A percentile compares a stretch with the other conserved stretches of the same genome.
Conservation (phyloP, 2,113 vertebrate species). For the Esox niger region DNA sequence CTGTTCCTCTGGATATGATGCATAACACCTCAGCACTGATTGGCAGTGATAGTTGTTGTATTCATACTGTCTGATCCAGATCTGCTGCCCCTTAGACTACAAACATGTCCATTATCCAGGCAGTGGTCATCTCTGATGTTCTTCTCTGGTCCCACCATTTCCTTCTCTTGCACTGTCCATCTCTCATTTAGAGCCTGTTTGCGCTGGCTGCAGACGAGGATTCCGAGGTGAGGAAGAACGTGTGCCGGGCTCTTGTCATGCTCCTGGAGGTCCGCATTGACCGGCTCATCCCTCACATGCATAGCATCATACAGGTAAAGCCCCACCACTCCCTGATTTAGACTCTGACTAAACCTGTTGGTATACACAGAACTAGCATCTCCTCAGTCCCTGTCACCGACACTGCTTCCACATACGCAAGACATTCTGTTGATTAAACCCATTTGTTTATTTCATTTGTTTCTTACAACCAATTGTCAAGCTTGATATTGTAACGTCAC, state of each 20-base stretch:
- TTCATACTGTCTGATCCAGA: slow-evolving; percentile 54
- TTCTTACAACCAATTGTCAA: too few species aligned
- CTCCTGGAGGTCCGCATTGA: slow-evolving; percentile 91
- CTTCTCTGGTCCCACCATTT: not conserved
- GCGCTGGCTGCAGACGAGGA: slow-evolving; percentile 73
- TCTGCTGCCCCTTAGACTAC: slow-evolving; percentile 43
- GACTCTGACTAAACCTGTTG: not conserved
- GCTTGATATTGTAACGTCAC: too few species aligned
- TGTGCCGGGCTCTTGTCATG: slow-evolving; percentile 91
- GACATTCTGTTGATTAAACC: too few species aligned
- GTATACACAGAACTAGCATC: not conserved
- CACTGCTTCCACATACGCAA: not conserved
- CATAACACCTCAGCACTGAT: slow-evolving; percentile 56
- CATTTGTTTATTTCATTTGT: too few species aligned
- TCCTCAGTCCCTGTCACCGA: not conserved
- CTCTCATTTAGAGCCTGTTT: slow-evolving; percentile 80
- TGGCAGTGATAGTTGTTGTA: slow-evolving; percentile 57
- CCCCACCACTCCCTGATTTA: not conserved
- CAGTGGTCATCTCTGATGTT: not conserved
- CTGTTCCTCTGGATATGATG: slow-evolving; percentile 50
- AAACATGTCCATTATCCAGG: too few species aligned
- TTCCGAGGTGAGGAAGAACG: slow-evolving; percentile 90
- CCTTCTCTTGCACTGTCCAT: not conserved
- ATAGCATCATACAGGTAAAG: slow-evolving; percentile 90
- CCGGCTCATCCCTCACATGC: slow-evolving; percentile 93